Evolutionary conservation across 2,888 invertebrate species (phyloP).

Genomic region (Bruchidius siliquastri): DNA sequence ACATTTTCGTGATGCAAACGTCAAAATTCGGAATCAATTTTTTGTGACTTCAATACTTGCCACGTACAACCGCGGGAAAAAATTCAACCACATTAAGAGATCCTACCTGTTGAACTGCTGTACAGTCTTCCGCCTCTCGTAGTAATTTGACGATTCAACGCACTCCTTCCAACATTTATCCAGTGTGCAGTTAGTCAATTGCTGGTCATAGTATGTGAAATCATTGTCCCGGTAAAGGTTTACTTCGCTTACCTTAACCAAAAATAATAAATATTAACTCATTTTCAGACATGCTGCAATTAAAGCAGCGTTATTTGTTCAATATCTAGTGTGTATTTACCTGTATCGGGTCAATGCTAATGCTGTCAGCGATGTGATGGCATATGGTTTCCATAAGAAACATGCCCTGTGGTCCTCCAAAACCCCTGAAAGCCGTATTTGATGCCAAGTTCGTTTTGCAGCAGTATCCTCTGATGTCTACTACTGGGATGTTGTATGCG

Average conservation of each 20-base stretch:
- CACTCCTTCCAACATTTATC: slow-evolving; percentile 76
- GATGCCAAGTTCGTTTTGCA: slow-evolving; percentile 89
- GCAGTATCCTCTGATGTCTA: slow-evolving; percentile 63
- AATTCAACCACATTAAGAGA: not conserved
- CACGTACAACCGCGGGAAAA: not conserved
- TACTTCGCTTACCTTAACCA: slow-evolving; percentile 58
- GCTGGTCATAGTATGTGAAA: slow-evolving; percentile 72
- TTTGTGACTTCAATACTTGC: no score
- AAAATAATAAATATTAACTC: no score
- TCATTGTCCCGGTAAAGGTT: slow-evolving; percentile 82
- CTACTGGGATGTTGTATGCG: slow-evolving; percentile 73
- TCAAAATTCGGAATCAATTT: no score
- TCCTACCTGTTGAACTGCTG: slow-evolving; percentile 67
- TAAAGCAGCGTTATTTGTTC: no score
- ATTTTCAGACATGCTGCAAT: no score
- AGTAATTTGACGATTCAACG: slow-evolving; percentile 60
- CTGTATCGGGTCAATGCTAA: slow-evolving; percentile 55
- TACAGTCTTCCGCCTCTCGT: slow-evolving; percentile 54
- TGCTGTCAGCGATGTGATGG: slow-evolving; percentile 66
- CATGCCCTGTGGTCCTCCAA: slow-evolving; percentile 90
- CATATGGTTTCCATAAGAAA: slow-evolving; percentile 76
- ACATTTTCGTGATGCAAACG: no score
- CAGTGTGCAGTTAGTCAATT: slow-evolving; percentile 67
- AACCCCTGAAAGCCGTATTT: slow-evolving; percentile 90
- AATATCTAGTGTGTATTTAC: not conserved